phyloP scores from a whole-genome alignment of 2,888 invertebrate species.

The Brachyptera putata region DNA sequence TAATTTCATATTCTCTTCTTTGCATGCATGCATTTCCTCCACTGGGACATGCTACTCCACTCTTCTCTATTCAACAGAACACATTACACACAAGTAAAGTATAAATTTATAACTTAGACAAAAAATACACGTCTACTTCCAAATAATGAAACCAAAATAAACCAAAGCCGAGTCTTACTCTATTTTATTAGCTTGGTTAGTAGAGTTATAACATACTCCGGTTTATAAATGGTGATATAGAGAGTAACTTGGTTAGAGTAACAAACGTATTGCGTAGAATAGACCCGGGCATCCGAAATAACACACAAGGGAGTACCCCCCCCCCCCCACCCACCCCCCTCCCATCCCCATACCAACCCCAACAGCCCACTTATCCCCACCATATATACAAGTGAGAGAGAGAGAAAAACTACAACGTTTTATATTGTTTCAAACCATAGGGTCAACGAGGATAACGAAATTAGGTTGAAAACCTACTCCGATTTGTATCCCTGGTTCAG shows the following conservation, averaged over 20 bases:
- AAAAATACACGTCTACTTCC: too few species aligned
- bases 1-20: too few species aligned
- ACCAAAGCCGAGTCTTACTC: conserved; percentile 4
- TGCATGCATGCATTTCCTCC: too few species aligned
- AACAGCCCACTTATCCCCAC: conserved; percentile 10
- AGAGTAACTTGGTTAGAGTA: conserved; percentile 30
- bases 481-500: conserved; percentile 32
- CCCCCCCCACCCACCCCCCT: conserved; percentile 4
- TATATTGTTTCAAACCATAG: conserved; percentile 15
- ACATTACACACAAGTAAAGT: too few species aligned
- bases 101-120: too few species aligned
- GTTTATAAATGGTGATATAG: conserved; percentile 34
- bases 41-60: too few species aligned
- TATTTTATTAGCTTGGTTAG: conserved; percentile 23
- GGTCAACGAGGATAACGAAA: conserved; percentile 28
- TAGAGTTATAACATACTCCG: conserved; percentile 15
- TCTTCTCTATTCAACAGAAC: too few species aligned
- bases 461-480: conserved; percentile 30
- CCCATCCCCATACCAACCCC: conserved; percentile 9
- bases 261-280: conserved; percentile 10
- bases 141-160: too few species aligned
- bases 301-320: conserved; percentile 25
- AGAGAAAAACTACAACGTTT: conserved; percentile 7
- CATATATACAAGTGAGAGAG: background rate
- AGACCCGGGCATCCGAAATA: conserved; percentile 29